Base-by-base conservation (phyloP, 2,113 vertebrate genomes). In the Mobula hypostoma region DNA sequence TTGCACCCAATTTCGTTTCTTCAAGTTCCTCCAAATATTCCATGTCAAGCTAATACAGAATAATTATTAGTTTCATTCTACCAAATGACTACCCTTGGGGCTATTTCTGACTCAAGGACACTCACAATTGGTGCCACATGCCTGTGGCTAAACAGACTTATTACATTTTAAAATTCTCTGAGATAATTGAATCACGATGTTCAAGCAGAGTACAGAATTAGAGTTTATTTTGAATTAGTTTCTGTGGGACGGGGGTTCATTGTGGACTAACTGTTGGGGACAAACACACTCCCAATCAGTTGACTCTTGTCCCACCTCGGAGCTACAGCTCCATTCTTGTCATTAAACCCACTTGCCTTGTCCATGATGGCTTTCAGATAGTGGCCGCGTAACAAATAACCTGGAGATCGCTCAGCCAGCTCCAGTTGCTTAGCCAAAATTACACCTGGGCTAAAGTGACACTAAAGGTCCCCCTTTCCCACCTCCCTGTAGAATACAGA, bases 121-220 rank as follows among this genome's bases (percentile, higher is more conserved):
- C 40, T 21, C 36, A 36, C 48, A 83, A 83, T 83, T 83, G 56
- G 40, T 56, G 40, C 40, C 80, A 83, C 80, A 83, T 56, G 80
- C 40, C 24, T 19, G 7, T 85, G 9, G 48, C 48, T 85, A 27
- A 85, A 58, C 19, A 48, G 58, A 56, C 58, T 85, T 85, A 58
- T 85, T 85, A 56, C 5, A 24, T 85, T 85, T 85, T 58, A 11
- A 85, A 83, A 85, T 40, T 56, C 82, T 85, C 6, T 3, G 58
- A 48, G 82, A 85, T 85, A 85, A 85, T 58, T 58, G 82, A 85
- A 56, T 85, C 82, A 58, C 82, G 8, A 85, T 56, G 82, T 21
- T 11, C 82, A 56, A 56, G 11, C 40, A 85, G 48, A 85, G 11
- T 56, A 27, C 48, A 85, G 58, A 85, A 58, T 85, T 85, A 48